A percentile compares a stretch with the other conserved stretches of the same genome.
Evolutionary conservation across 1,140 invertebrate genomes (phyloP).

Genomic region (Euwallacea similis): DNA sequence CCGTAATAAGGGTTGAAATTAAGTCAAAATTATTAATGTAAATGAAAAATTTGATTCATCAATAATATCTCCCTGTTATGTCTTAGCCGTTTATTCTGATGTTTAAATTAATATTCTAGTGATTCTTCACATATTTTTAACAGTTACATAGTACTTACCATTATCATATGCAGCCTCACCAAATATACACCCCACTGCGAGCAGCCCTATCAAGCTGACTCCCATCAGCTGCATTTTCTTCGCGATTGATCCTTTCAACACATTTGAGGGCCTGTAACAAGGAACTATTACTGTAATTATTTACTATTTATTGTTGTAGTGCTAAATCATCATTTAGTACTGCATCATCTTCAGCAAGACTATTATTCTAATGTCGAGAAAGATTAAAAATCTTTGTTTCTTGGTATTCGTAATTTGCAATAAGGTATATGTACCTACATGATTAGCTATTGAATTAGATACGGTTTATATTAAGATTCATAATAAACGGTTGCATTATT

Average conservation of each 20-base stretch:
- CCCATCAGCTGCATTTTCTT: conserved; percentile 8
- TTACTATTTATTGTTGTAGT: neutral
- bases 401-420: neutral
- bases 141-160: conserved; percentile 4
- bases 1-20: too few relatives aligned
- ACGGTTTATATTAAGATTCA: too few relatives aligned
- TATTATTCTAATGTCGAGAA: neutral
- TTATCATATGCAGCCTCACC: conserved; percentile 14
- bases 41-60: too few relatives aligned
- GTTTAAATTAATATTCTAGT: too few relatives aligned
- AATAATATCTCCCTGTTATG: too few relatives aligned
- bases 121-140: too few relatives aligned
- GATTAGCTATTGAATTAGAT: too few relatives aligned
- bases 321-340: conserved; percentile 2
- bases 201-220: conserved; percentile 1
- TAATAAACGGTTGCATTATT: too few relatives aligned
- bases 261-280: conserved; percentile 10
- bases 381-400: neutral
- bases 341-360: neutral
- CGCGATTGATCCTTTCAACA: conserved; percentile 1
- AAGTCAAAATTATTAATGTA: too few relatives aligned
- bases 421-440: neutral
- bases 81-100: too few relatives aligned
- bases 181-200: conserved; percentile 11
- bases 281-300: neutral